These are phyloP conservation scores for Nomia melanderi DNA, from an alignment of 1,140 invertebrate genomes.

Conservation along the genomic window DNA sequence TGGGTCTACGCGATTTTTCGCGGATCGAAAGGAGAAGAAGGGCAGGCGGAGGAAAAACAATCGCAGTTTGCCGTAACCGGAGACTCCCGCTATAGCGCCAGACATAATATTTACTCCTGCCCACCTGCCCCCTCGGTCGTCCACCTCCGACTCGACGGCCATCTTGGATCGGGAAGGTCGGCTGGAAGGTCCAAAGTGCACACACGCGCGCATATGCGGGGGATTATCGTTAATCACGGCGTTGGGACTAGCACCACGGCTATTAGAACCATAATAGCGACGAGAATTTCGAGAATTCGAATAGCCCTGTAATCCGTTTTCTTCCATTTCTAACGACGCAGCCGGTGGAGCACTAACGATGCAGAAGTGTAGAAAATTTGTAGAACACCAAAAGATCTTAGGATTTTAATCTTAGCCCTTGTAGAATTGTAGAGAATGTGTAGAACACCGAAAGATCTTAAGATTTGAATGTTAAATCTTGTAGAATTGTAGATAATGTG, in stretches of 20 bases:
- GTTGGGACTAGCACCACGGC: too few relatives aligned
- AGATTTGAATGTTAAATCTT: too few relatives aligned
- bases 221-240: not conserved
- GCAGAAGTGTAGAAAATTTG: too few relatives aligned
- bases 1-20: constrained; percentile 1
- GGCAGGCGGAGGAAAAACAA: constrained; percentile 39
- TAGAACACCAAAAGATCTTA: too few relatives aligned
- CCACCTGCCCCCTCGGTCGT: constrained; percentile 32
- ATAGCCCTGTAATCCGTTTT: too few relatives aligned
- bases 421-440: too few relatives aligned
- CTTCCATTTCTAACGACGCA: too few relatives aligned
- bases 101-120: constrained; percentile 66
- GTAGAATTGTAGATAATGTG: too few relatives aligned
- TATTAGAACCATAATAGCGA: not conserved
- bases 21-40: constrained; percentile 22
- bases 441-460: too few relatives aligned
- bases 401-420: too few relatives aligned
- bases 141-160: constrained; percentile 13
- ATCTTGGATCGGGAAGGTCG: constrained; percentile 58
- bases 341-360: too few relatives aligned
- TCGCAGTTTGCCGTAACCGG: constrained; percentile 50
- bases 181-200: constrained; percentile 45
- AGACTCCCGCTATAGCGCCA: constrained; percentile 51
- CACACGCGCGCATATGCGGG: not conserved
- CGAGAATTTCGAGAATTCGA: not conserved